These are phyloP conservation scores for Mormoops blainvillei DNA, from an alignment of 2,113 vertebrate genomes.

Conservation along the genomic window DNA sequence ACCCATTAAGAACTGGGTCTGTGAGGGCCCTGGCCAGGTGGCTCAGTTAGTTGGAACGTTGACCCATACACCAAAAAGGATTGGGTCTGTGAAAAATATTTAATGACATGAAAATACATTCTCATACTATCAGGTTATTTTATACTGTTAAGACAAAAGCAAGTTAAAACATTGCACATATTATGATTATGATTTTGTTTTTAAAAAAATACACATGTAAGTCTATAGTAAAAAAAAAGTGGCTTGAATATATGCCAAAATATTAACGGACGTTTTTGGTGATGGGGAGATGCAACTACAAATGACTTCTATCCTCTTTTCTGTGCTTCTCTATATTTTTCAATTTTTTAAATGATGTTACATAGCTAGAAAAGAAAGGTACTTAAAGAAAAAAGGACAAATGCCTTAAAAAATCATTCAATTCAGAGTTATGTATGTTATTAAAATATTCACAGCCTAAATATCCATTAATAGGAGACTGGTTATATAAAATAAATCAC, in stretches of 20 bases:
- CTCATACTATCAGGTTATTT: neutral
- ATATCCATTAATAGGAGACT: neutral
- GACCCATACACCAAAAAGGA: too few relatives aligned
- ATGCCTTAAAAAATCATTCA: neutral
- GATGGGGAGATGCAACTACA: neutral
- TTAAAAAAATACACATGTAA: neutral
- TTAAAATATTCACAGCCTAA: conserved; percentile 20
- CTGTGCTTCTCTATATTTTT: neutral
- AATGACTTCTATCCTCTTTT: neutral
- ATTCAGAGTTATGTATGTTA: neutral
- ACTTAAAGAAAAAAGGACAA: neutral
- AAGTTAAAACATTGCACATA: neutral
- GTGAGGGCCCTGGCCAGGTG: too few relatives aligned
- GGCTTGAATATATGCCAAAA: neutral
- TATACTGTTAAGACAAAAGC: neutral
- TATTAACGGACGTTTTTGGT: neutral
- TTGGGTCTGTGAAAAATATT: neutral
- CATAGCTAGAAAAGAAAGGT: neutral
- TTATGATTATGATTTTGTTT: neutral
- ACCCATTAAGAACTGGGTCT: neutral
- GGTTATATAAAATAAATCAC: neutral
- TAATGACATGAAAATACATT: neutral
- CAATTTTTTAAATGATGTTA: neutral
- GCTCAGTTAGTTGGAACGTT: too few relatives aligned
- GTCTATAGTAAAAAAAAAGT: neutral